phyloP scores from a whole-genome alignment of 2,888 invertebrate genomes.

The Antheraea yamamai region DNA sequence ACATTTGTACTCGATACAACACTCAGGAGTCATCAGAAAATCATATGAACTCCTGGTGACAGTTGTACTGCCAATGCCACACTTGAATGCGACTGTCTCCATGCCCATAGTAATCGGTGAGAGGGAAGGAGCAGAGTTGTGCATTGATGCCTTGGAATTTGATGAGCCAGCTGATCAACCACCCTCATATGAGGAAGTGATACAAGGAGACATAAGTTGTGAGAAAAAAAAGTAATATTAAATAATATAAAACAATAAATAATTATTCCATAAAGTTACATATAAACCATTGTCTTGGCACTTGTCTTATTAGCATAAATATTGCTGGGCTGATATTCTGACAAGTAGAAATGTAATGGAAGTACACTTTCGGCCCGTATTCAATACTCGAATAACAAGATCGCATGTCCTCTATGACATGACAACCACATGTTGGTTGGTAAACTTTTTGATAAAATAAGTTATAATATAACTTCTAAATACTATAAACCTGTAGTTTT shows the following conservation, averaged over 20 bases:
- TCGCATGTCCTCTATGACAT: no score
- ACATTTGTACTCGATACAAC: slow-evolving; percentile 26
- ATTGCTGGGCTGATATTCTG: no score
- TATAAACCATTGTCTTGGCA: no score
- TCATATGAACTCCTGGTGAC: slow-evolving; percentile 25
- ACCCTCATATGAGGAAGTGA: slow-evolving; percentile 25
- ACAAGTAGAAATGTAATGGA: no score
- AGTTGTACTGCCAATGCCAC: slow-evolving; percentile 26
- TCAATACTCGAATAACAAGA: no score
- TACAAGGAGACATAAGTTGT: slow-evolving; percentile 17
- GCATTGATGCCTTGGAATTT: slow-evolving; percentile 14
- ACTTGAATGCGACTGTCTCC: slow-evolving; percentile 24
- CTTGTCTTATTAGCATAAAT: no score
- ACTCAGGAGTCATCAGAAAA: slow-evolving; percentile 23
- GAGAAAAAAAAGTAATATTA: neutral
- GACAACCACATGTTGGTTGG: no score
- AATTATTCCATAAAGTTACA: no score
- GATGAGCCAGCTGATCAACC: slow-evolving; percentile 16
- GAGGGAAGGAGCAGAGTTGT: neutral
- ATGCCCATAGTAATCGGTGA: slow-evolving; percentile 28
- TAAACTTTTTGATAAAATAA: no score
- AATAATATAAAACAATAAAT: neutral
- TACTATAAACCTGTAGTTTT: no score
- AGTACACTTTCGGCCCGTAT: no score
- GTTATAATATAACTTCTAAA: no score